Base-by-base conservation (phyloP, 2,113 vertebrate species). In the Corythornis cristatus region DNA sequence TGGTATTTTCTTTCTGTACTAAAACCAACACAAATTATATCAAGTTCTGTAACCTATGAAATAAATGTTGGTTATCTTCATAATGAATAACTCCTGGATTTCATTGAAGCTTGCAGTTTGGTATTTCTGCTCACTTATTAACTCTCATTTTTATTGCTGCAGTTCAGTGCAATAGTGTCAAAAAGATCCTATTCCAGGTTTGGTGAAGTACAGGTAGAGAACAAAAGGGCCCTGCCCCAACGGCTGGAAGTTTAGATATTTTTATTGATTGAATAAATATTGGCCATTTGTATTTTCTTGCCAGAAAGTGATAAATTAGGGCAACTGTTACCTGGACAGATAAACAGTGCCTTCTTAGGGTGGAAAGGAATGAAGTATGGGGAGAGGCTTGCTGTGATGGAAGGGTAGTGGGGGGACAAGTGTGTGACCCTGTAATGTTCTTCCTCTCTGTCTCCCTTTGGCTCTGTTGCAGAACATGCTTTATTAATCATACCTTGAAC, bases 231-330 rank as follows among this genome's bases (percentile, higher is more conserved):
- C 42, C 66, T 85, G 70, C 80, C 53, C n/a, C 0, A 0, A 57
- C 61, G 83, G n/a, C 61, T 72, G 70, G 15, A 61, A 81, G 62
- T 82, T 72, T 29, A 51, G 64, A 6, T 87, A 76, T 83, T 87
- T 92, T 71, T 74, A 26, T 48, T 20, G 78, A 91, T 77, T 89
- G 77, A 90, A 86, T 82, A 92, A 92, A 92, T 92, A 83, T 56
- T 50, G 42, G 76, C 19, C 13, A 29, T 50, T 65, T 86, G 19
- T 72, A 45, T 91, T 58, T 74, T 75, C 53, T 58, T 84, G 28
- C 40, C 53, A 78, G 83, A 67, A 88, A 6, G 57, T 26, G 48
- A 75, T 62, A 46, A 6, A 20, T 68, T 25, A 88, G 60, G 60
- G 65, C 17, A 77, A 11, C 43, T 56, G 25, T 68, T 66, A 87